phyloP scores from a whole-genome alignment of 2,888 invertebrate genomes.

The Baccha elongata region DNA sequence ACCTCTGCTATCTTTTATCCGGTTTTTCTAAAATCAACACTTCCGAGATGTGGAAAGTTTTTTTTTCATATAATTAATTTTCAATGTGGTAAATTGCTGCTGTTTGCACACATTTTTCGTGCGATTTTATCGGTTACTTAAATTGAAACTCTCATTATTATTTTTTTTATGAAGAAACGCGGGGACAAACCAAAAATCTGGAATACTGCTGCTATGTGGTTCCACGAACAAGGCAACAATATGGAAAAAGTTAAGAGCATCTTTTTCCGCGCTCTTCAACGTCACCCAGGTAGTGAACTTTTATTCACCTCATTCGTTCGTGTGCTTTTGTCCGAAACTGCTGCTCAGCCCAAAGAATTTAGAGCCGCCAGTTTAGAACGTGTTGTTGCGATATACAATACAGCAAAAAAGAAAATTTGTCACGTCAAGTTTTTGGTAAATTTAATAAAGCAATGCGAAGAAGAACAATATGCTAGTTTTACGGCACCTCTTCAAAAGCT shows the following conservation, averaged over 20 bases:
- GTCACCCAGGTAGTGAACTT: constrained; percentile 87
- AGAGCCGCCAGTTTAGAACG: constrained; percentile 83
- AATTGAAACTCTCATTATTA: too few species aligned
- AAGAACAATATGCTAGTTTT: constrained; percentile 84
- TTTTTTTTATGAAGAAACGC: too few species aligned
- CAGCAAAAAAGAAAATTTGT: constrained; percentile 84
- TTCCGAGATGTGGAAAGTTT: too few species aligned
- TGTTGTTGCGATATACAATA: constrained; percentile 85
- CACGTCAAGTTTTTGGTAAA: constrained; percentile 85
- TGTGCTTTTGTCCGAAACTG: constrained; percentile 80
- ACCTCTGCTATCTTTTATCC: background rate
- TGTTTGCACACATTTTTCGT: too few species aligned
- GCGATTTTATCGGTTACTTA: too few species aligned
- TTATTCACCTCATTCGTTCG: constrained; percentile 89
- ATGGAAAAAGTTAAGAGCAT: constrained; percentile 87
- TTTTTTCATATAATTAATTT: too few species aligned
- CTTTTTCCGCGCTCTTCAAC: constrained; percentile 89
- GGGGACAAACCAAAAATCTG: constrained; percentile 89
- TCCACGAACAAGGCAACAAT: constrained; percentile 82
- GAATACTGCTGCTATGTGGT: constrained; percentile 87
- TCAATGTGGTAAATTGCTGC: too few species aligned
- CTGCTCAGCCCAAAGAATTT: constrained; percentile 75
- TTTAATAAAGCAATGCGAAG: constrained; percentile 83
- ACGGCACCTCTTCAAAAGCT: constrained; percentile 84
- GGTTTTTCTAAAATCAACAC: constrained; percentile 77